A percentile compares a stretch with the other conserved stretches of the same genome.
Evolutionary conservation across 2,113 vertebrate genomes (phyloP).

Genomic region (Gopherus evgoodei): DNA sequence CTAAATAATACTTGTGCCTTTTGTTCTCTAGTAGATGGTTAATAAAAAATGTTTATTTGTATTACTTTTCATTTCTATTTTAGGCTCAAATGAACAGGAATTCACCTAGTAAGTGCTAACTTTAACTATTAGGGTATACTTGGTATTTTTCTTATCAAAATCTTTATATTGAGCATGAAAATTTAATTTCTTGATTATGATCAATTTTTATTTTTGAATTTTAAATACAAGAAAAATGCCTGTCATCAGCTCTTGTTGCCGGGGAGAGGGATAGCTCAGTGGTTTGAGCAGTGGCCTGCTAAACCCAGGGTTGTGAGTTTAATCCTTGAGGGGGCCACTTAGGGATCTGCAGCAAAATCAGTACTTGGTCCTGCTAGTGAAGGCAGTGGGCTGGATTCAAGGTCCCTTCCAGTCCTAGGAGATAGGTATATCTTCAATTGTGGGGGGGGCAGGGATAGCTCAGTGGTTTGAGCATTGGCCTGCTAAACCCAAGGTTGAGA

Average conservation of each 20-base stretch:
- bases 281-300: too few species aligned
- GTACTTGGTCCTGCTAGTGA: too few species aligned
- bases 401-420: too few species aligned
- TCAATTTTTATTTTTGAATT: background rate
- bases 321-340: too few species aligned
- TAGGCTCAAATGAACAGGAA: conserved; percentile 94
- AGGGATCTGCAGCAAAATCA: too few species aligned
- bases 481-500: too few species aligned
- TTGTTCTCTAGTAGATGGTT: background rate
- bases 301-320: too few species aligned
- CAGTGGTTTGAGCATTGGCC: too few species aligned
- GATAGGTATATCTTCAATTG: too few species aligned
- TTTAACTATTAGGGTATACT: conserved; percentile 32
- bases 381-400: too few species aligned
- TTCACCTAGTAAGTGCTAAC: conserved; percentile 92
- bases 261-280: too few species aligned
- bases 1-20: background rate
- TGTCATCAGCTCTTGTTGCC: background rate
- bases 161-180: background rate
- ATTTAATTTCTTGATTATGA: background rate
- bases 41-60: background rate
- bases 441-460: too few species aligned
- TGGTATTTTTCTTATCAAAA: background rate
- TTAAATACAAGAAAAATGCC: background rate
- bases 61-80: conserved; percentile 66